phyloP scores from a whole-genome alignment of 2,888 invertebrate species.

The Mimachlamys varia region DNA sequence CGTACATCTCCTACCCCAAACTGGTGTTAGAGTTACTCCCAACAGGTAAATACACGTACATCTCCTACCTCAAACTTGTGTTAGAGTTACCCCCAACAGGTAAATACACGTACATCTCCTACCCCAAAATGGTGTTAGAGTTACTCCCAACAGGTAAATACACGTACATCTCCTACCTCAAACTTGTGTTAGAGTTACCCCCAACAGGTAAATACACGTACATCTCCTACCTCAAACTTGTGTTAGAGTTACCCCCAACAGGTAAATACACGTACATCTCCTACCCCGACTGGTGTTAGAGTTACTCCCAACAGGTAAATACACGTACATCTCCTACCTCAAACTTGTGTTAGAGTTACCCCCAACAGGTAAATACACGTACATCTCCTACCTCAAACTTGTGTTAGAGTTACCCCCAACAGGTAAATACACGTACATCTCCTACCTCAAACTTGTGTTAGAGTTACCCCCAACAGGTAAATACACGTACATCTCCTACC shows the following conservation, averaged over 20 bases:
- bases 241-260: slow-evolving; percentile 60
- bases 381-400: slow-evolving; percentile 42
- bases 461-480: slow-evolving; percentile 61
- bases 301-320: slow-evolving; percentile 61
- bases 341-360: slow-evolving; percentile 62
- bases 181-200: slow-evolving; percentile 61
- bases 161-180: neutral
- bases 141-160: slow-evolving; percentile 61
- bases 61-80: slow-evolving; percentile 66
- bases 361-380: slow-evolving; percentile 55
- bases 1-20: too few species aligned
- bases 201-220: slow-evolving; percentile 55
- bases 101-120: neutral
- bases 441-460: slow-evolving; percentile 56
- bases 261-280: too few species aligned
- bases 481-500: too few species aligned
- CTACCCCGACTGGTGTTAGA: slow-evolving; percentile 62
- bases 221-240: slow-evolving; percentile 46
- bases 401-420: slow-evolving; percentile 63
- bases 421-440: slow-evolving; percentile 46
- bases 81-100: slow-evolving; percentile 62
- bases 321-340: slow-evolving; percentile 67
- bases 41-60: slow-evolving; percentile 63
- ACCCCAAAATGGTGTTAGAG: slow-evolving; percentile 57
- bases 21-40: slow-evolving; percentile 63